These are phyloP conservation scores for Cynoglossus semilaevis DNA, from an alignment of 2,113 vertebrate species.

Conservation along the genomic window DNA sequence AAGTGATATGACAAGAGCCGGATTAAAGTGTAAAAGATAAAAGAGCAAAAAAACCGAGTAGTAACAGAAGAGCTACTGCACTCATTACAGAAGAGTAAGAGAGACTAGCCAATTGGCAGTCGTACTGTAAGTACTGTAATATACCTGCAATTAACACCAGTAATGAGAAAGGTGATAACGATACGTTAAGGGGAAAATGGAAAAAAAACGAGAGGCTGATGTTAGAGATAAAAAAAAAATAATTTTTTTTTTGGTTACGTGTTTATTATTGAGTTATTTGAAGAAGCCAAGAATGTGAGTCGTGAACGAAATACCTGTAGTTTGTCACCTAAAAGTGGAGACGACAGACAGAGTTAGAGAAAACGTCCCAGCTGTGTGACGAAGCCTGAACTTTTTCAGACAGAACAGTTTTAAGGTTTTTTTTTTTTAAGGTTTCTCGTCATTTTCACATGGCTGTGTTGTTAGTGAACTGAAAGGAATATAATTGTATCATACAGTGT, in stretches of 20 bases:
- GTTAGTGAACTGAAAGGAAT: no score
- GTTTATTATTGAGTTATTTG: conserved; percentile 26
- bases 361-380: neutral
- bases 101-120: conserved; percentile 37
- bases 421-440: no score
- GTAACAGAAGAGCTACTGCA: conserved; percentile 16
- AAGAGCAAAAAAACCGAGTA: neutral
- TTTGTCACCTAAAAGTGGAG: conserved; percentile 1
- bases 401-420: no score
- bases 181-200: conserved; percentile 21
- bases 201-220: conserved; percentile 24
- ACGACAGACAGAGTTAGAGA: conserved; percentile 10
- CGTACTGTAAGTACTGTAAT: conserved; percentile 24
- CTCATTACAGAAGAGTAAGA: conserved; percentile 13
- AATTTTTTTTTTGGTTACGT: conserved; percentile 24
- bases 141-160: conserved; percentile 63
- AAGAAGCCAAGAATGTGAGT: conserved; percentile 25
- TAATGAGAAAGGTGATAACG: conserved; percentile 58
- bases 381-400: no score
- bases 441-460: no score
- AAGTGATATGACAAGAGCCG: conserved; percentile 5
- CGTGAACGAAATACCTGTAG: conserved; percentile 8
- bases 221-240: conserved; percentile 34
- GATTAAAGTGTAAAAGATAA: conserved; percentile 6
- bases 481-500: no score